phyloP scores from a whole-genome alignment of 2,888 invertebrate species.

The Sinhomidia bicolor region DNA sequence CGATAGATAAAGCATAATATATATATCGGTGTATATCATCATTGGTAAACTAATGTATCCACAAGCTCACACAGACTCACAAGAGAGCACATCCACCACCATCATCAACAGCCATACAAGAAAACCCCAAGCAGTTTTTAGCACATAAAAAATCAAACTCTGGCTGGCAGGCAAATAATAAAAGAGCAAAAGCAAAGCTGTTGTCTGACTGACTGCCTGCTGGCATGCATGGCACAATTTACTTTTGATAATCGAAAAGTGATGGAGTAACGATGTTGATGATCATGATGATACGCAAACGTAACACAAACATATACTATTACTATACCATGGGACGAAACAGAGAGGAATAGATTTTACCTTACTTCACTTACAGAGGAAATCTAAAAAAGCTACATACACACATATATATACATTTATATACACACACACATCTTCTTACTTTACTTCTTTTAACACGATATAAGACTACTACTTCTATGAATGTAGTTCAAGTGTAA shows the following conservation, averaged over 20 bases:
- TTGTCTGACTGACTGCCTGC: conserved; percentile 33
- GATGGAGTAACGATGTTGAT: conserved; percentile 27
- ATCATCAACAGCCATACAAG: neutral
- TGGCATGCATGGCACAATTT: conserved; percentile 49
- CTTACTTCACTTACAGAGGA: too few species aligned
- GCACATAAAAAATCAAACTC: conserved; percentile 32
- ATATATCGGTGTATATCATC: too few species aligned
- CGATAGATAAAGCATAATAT: too few species aligned
- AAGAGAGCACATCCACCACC: neutral
- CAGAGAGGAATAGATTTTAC: neutral
- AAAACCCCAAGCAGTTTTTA: too few species aligned
- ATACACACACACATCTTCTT: conserved; percentile 30
- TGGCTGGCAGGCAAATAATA: conserved; percentile 33
- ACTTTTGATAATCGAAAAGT: conserved; percentile 15
- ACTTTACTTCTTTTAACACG: too few species aligned
- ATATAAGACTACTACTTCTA: conserved; percentile 30
- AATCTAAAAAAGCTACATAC: too few species aligned
- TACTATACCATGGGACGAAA: conserved; percentile 31
- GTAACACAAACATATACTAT: neutral
- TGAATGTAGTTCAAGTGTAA: conserved; percentile 72
- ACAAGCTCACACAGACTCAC: too few species aligned
- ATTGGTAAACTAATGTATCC: too few species aligned
- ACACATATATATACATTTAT: neutral
- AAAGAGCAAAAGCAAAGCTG: conserved; percentile 43
- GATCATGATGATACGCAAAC: too few species aligned